Evolutionary conservation across 2,113 vertebrate species (phyloP).

Genomic region (Chloropsis cyanopogon): DNA sequence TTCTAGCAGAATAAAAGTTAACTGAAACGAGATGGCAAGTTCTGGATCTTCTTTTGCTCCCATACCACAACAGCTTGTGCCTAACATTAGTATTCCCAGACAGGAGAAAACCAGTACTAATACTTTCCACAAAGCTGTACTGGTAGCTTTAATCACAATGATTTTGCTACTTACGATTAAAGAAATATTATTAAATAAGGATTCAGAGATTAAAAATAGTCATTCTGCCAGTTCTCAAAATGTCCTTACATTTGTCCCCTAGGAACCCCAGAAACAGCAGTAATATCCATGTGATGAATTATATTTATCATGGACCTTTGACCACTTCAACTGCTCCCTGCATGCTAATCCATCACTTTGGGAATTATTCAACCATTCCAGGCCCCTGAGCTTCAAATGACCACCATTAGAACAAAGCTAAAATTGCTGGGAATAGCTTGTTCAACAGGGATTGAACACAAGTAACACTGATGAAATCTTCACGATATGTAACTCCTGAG

Average conservation of each 20-base stretch:
- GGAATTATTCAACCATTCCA: neutral
- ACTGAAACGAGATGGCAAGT: neutral
- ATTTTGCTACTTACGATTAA: neutral
- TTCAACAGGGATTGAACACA: neutral
- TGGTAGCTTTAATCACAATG: neutral
- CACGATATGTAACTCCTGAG: neutral
- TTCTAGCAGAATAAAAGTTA: neutral
- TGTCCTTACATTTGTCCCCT: neutral
- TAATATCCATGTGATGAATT: neutral
- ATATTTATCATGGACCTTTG: neutral
- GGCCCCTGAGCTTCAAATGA: neutral
- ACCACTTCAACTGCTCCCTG: neutral
- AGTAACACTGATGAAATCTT: neutral
- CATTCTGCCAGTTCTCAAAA: neutral
- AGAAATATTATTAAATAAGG: neutral
- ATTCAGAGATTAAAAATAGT: neutral
- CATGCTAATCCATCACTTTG: neutral
- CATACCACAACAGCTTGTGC: neutral
- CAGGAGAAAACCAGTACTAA: neutral
- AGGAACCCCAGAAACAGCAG: neutral
- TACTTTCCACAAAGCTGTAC: neutral
- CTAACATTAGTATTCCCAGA: neutral
- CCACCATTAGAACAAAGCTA: neutral
- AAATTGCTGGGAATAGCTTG: neutral
- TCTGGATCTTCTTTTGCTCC: neutral